Base-by-base conservation (phyloP, 2,797 vertebrate genomes). In the Rhynchotus rufescens region DNA sequence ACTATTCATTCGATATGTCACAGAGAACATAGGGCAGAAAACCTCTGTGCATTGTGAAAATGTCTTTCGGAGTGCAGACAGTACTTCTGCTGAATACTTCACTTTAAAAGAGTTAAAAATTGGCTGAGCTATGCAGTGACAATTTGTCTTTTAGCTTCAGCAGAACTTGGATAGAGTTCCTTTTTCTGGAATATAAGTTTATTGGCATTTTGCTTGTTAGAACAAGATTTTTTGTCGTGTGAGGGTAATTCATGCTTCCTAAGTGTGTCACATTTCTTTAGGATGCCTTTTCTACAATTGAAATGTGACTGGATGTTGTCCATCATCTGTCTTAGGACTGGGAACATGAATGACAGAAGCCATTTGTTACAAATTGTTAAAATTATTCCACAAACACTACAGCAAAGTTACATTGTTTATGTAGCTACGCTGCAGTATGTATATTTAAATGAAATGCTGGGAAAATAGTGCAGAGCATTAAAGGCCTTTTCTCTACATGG, bases 311-410 rank as follows among this genome's bases (percentile, higher is more conserved):
- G 30, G n/a, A 49, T 82, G 69, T 86, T 92, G 90, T 86, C 88
- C 72, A 30, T 88, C 88, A 82, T 40, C 84, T 83, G 65, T 78
- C 84, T 68, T 68, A 61, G 72, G 49, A 86, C 79, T 45, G 49
- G 61, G 30, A 54, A 80, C 89, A 76, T 57, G 80, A 95, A 32
- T 88, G 91, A 68, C 85, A 87, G 76, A 85, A 93, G 80, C 32
- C 28, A 36, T 82, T 85, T 61, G 44, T 85, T 91, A 56, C 79
- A 87, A 94, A 56, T n/a, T 44, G 68, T 90, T 69, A 78, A 72
- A 80, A 88, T 83, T 74, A 73, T 67, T 67, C 76, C 69, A 56
- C 69, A 32, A 62, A 59, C 38, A 61, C 49, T 77, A 13, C 30
- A 17, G 72, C 61, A 73, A 60, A 65, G 49, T 73, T 15, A 17